Evolutionary conservation across 2,113 vertebrate species (phyloP).

Genomic region (Lepus timidus): DNA sequence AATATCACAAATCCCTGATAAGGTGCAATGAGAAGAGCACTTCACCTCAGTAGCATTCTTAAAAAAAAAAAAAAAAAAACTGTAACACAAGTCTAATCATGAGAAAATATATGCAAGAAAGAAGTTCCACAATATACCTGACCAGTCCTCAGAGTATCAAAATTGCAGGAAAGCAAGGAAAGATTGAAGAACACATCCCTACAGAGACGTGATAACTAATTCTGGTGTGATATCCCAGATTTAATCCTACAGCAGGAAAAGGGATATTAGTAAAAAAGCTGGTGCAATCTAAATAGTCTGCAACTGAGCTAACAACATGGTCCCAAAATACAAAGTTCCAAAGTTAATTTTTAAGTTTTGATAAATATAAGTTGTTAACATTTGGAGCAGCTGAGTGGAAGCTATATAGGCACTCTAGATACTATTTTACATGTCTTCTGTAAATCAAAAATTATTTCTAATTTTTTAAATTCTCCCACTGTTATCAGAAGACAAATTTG

Average conservation of each 20-base stretch:
- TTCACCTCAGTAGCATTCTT: background rate
- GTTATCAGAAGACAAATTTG: background rate
- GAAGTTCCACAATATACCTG: background rate
- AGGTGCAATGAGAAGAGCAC: background rate
- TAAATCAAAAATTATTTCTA: conserved; percentile 35
- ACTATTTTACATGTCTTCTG: background rate
- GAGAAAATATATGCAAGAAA: background rate
- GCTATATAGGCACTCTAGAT: background rate
- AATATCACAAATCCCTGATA: rapidly evolving
- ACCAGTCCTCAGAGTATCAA: background rate
- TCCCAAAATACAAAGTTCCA: background rate
- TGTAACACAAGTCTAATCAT: background rate
- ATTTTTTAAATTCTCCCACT: background rate
- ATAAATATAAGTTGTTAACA: conserved; percentile 42
- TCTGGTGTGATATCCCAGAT: background rate
- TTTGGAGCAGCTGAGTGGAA: background rate
- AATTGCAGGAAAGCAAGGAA: background rate
- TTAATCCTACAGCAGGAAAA: background rate
- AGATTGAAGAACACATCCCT: background rate
- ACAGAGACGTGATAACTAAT: background rate
- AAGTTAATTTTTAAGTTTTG: conserved; percentile 12
- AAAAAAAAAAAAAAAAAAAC: background rate
- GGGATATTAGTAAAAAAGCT: background rate
- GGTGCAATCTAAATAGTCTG: background rate
- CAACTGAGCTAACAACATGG: background rate